A percentile compares a stretch with the other conserved stretches of the same genome.
Evolutionary conservation across 2,113 vertebrate species (phyloP).

Genomic region (Thunnus maccoyii): DNA sequence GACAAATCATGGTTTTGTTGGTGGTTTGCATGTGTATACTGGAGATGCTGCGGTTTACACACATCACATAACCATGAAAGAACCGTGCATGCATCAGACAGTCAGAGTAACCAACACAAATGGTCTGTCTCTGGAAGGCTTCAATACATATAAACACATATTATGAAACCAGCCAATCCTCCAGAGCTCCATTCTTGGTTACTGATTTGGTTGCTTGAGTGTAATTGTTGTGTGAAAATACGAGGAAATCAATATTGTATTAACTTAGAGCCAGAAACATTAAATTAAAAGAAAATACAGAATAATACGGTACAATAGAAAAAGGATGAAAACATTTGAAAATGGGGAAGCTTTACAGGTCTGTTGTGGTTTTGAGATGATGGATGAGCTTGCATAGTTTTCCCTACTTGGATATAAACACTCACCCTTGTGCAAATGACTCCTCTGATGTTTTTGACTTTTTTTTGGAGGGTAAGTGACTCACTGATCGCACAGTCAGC

Average conservation of each 20-base stretch:
- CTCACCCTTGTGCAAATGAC: neutral
- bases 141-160: neutral
- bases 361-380: neutral
- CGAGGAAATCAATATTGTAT: no score
- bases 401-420: neutral
- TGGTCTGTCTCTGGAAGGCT: neutral
- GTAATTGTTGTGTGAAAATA: no score
- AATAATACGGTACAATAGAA: no score
- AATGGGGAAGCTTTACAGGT: no score
- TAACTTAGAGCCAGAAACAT: no score
- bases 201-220: no score
- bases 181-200: neutral
- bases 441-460: neutral
- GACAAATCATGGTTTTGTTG: no score
- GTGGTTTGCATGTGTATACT: no score
- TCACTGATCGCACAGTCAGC: neutral
- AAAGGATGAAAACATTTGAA: no score
- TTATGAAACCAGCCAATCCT: neutral
- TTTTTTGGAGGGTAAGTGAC: neutral
- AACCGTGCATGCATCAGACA: neutral
- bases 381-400: neutral
- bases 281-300: no score
- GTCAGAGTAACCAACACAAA: neutral
- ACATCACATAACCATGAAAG: neutral
- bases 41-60: no score